These are phyloP conservation scores for Drosophila asahinai DNA, from an alignment of 1,140 invertebrate species.

Conservation along the genomic window DNA sequence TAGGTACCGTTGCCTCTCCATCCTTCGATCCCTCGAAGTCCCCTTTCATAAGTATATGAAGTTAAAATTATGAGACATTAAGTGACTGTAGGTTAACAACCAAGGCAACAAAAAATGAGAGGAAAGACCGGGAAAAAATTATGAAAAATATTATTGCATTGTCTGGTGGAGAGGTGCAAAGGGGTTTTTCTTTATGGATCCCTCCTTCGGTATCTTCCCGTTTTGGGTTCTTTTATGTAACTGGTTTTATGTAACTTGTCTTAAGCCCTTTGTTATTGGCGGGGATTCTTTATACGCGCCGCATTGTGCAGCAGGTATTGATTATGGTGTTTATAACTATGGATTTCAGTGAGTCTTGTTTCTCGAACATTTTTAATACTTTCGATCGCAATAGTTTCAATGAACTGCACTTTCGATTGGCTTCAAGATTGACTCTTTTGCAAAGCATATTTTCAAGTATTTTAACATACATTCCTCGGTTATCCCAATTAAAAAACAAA, in stretches of 20 bases:
- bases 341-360: slow-evolving; percentile 10
- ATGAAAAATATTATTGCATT: slow-evolving; percentile 83
- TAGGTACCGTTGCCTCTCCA: slow-evolving; percentile 38
- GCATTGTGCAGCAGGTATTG: slow-evolving; percentile 42
- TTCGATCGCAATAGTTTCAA: slow-evolving; percentile 6
- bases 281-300: slow-evolving; percentile 18
- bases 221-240: slow-evolving; percentile 67
- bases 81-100: slow-evolving; percentile 69
- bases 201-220: slow-evolving; percentile 24
- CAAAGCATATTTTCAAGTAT: slow-evolving; percentile 7
- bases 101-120: slow-evolving; percentile 18
- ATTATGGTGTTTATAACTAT: slow-evolving; percentile 36
- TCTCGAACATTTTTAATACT: slow-evolving; percentile 20
- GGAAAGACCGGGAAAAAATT: slow-evolving; percentile 60
- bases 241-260: slow-evolving; percentile 73
- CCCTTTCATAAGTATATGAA: slow-evolving; percentile 32
- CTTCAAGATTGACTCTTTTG: background rate
- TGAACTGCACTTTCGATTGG: background rate
- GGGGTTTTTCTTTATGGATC: slow-evolving; percentile 46
- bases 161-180: slow-evolving; percentile 58
- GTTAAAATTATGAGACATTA: slow-evolving; percentile 78
- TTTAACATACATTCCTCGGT: background rate
- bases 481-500: background rate
- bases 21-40: slow-evolving; percentile 26
- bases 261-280: slow-evolving; percentile 35